These are phyloP conservation scores for Drosophila jambulina DNA, from an alignment of 1,140 invertebrate genomes.

Conservation along the genomic window DNA sequence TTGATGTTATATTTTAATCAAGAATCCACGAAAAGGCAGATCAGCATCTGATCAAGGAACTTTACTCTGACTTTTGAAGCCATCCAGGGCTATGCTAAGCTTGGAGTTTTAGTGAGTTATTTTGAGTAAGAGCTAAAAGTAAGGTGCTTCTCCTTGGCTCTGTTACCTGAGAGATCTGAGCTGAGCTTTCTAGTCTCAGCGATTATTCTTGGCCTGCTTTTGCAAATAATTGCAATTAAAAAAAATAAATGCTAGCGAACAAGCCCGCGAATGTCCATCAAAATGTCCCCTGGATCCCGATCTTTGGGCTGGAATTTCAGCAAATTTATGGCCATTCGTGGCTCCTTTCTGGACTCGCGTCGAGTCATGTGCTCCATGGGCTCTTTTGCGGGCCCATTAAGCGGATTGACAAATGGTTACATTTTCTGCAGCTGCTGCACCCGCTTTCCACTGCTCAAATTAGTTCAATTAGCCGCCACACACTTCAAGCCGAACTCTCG, in stretches of 20 bases:
- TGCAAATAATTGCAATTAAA: conserved; percentile 23
- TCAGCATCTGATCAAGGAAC: background rate
- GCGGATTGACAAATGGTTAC: conserved; percentile 49
- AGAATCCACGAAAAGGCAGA: no score
- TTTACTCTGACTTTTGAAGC: no score
- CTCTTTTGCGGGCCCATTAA: conserved; percentile 33
- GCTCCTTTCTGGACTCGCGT: background rate
- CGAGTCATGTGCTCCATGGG: conserved; percentile 11
- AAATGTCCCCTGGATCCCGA: conserved; percentile 34
- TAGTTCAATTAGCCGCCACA: conserved; percentile 55
- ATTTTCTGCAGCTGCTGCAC: conserved; percentile 50
- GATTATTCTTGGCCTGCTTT: conserved; percentile 14
- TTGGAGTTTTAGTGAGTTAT: no score
- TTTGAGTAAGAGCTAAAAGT: background rate
- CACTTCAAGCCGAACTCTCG: conserved; percentile 31
- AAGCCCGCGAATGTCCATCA: conserved; percentile 28
- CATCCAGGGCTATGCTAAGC: no score
- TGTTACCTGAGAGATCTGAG: background rate
- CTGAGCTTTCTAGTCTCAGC: conserved; percentile 17
- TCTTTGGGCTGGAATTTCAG: conserved; percentile 16
- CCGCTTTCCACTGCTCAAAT: conserved; percentile 49
- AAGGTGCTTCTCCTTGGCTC: background rate
- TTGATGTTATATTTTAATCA: conserved; percentile 1
- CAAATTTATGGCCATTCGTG: conserved; percentile 30
- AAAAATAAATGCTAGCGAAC: conserved; percentile 2